Evolutionary conservation across 2,888 invertebrate species (phyloP), one percentile per base, ranked within the genome.

Genomic region (Smittia sp.): DNA sequence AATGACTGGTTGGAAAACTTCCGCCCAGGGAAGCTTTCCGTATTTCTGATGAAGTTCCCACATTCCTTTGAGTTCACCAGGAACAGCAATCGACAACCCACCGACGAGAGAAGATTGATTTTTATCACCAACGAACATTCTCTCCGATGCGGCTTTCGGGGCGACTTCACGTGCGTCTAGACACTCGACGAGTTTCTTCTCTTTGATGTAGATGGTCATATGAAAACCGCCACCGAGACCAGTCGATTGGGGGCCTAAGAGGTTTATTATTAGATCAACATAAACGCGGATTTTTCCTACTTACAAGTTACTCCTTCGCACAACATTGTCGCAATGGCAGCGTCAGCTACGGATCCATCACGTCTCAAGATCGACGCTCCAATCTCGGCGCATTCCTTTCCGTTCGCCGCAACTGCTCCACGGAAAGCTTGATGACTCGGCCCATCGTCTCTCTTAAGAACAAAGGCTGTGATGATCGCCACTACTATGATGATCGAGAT

Each of bases 191-290:
- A 79, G 81, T 2, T 85, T 80, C 1, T 82, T 85, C 20, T 79
- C 76, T 73, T 87, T 86, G 78, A 89, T 87, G 85, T 92, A 93
- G 74, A 91, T 85, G 1, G 90, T 91, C 83, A 92, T 88, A 27
- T 93, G 82, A 80, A 93, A 93, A 25, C 94, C 94, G 39, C 94
- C 94, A 9, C 93, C 93, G 2, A 93, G 82, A 0, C 93, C 93
- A 87, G 89, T 90, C 77, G 91, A 84, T 82, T 93, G 91, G 13
- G 90, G 58, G 20, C 72, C 69, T 69, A 41, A 22, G n/a, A 63
- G 24, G 22, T 1, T 63, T 25, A 63, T 63, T n/a, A n/a, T n/a
- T n/a, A n/a, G n/a, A n/a, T n/a, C n/a, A n/a, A n/a, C n/a, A n/a
- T n/a, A n/a, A 39, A 9, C 39, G 39, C 39, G n/a, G n/a, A n/a